A percentile compares a stretch with the other conserved stretches of the same genome.
Evolutionary conservation across 1,140 invertebrate species (phyloP).

Genomic region (Agrilus planipennis): DNA sequence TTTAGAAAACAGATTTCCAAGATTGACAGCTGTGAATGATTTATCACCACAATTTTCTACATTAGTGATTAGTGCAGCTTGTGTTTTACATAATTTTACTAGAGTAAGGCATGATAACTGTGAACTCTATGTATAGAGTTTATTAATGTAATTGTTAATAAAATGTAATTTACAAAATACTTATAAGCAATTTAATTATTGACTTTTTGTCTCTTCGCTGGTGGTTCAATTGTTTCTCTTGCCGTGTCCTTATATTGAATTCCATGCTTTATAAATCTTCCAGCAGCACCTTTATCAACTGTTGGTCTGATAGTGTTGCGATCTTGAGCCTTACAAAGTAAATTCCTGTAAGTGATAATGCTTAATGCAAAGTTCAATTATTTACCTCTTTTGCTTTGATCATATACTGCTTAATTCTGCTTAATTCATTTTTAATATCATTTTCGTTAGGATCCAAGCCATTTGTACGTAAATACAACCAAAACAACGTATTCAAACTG

Average conservation of each 20-base stretch:
- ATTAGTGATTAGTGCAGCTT: constrained; percentile 9
- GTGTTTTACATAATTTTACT: constrained; percentile 18
- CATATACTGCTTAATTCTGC: constrained; percentile 44
- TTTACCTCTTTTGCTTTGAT: constrained; percentile 41
- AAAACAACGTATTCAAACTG: constrained; percentile 45
- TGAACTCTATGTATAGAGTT: constrained; percentile 9
- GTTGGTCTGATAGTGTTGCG: constrained; percentile 40
- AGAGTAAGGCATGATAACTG: constrained; percentile 8
- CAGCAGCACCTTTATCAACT: constrained; percentile 41
- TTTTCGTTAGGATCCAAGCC: constrained; percentile 42
- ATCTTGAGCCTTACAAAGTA: constrained; percentile 33
- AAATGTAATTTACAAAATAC: no score
- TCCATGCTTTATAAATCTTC: constrained; percentile 46
- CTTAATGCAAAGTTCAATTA: constrained; percentile 7
- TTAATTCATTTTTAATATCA: constrained; percentile 43
- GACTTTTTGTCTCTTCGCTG: no score
- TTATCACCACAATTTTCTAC: constrained; percentile 8
- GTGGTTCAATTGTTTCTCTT: no score
- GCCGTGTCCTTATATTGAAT: constrained; percentile 16
- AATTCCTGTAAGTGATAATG: constrained; percentile 3
- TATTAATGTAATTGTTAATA: no score
- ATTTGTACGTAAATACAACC: constrained; percentile 43
- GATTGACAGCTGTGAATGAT: constrained; percentile 11
- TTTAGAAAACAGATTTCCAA: constrained; percentile 13
- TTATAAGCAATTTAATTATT: no score